phyloP scores from a whole-genome alignment of 2,888 invertebrate genomes.

The Stenoptilia bipunctidactyla region DNA sequence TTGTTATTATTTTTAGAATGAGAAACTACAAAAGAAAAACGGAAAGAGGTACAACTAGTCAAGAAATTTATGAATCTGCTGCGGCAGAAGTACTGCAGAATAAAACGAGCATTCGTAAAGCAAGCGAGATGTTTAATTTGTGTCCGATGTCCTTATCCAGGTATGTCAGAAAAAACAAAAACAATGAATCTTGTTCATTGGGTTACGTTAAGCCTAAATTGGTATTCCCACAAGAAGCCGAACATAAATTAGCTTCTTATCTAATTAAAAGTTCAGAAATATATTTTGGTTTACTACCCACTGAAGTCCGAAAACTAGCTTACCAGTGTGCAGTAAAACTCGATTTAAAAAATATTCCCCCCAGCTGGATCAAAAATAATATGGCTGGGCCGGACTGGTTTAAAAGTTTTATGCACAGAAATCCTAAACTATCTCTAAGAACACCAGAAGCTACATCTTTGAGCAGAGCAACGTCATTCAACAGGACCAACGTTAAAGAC shows the following conservation, averaged over 20 bases:
- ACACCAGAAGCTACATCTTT: conserved; percentile 12
- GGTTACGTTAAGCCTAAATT: conserved; percentile 4
- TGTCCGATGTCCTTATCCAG: conserved; percentile 5
- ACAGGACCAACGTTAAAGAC: conserved; percentile 12
- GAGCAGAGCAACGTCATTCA: conserved; percentile 12
- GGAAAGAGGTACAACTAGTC: no score
- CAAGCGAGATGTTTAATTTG: conserved; percentile 3
- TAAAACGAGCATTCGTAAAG: conserved; percentile 5
- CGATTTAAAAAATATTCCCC: neutral
- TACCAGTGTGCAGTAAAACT: neutral
- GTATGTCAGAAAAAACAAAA: conserved; percentile 12
- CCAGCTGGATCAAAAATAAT: conserved; percentile 9
- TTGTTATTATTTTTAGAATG: no score
- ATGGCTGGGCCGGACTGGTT: conserved; percentile 12
- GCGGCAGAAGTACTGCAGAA: no score
- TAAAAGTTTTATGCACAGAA: conserved; percentile 11
- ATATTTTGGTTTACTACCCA: conserved; percentile 5
- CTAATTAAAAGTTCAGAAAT: conserved; percentile 4
- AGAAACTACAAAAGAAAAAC: no score
- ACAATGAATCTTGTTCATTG: conserved; percentile 7
- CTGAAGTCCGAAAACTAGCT: conserved; percentile 2
- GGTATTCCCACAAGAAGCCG: conserved; percentile 2
- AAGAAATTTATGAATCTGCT: no score
- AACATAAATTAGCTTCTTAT: conserved; percentile 3
- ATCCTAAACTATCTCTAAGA: conserved; percentile 11